Base-by-base conservation (phyloP, 2,797 vertebrate genomes). In the Syngnathus acus region DNA sequence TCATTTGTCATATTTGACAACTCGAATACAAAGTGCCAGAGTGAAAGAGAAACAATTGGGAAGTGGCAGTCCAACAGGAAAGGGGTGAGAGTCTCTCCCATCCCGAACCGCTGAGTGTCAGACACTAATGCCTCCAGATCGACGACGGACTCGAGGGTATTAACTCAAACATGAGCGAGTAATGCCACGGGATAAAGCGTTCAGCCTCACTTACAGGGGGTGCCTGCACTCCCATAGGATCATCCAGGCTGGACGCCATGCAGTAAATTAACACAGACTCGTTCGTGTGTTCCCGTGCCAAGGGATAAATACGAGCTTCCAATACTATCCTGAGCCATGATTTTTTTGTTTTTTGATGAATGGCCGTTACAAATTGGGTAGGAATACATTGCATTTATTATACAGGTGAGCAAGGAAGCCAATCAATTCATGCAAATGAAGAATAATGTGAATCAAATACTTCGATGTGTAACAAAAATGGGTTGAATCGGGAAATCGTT, bases 131-230 rank as follows among this genome's bases (percentile, higher is more conserved):
- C 84, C 82, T 82, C 72, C 66, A 75, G 86, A 89, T 81, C 83
- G 84, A 82, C 67, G 78, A 82, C 82, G 81, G 77, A 83, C 84
- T 85, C 86, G 69, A 58, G 81, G 84, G 88, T 90, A 86, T 89
- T 91, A 88, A 87, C 80, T 90, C 84, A 89, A 86, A 90, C 86
- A 88, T 84, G 80, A 86, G 85, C 75, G 72, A 84, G 83, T 89
- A 89, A 90, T 87, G 79, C 83, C 85, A 86, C 32, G 50, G 84
- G 87, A 88, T 89, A 84, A 88, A 88, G 83, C 62, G 67, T 86
- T 89, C 83, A 81, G 81, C 82, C 73, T 82, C 86, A 86, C 82
- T 87, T 89, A 86, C 84, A 80, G 83, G 77, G 77, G 86, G 81
- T 76, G 82, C 70, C 66, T 81, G 75, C 81, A 77, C 80, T 87